phyloP scores from a whole-genome alignment of 37 sponge, comb jelly and placozoan species.

The Amphimedon queenslandica region DNA sequence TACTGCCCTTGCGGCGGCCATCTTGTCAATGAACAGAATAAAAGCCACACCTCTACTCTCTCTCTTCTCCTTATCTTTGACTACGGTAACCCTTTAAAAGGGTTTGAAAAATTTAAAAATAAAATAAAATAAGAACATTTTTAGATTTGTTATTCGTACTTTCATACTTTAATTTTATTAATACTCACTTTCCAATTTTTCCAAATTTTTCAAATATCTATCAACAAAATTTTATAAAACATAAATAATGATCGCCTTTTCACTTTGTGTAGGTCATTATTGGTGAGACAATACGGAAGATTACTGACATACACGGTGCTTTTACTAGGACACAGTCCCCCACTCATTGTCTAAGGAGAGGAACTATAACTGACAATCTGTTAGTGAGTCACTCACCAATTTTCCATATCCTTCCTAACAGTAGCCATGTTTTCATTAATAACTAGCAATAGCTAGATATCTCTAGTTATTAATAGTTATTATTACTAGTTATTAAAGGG shows the following conservation, averaged over 20 bases:
- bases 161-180: not conserved
- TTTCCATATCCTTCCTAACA: too few relatives aligned
- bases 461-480: too few relatives aligned
- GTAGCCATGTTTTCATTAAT: too few relatives aligned
- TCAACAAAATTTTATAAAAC: not conserved
- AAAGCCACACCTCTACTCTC: constrained; percentile 94
- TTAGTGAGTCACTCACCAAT: too few relatives aligned
- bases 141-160: too few relatives aligned
- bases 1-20: constrained; percentile 67
- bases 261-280: constrained; percentile 92
- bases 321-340: constrained; percentile 93
- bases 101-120: not conserved
- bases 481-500: too few relatives aligned
- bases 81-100: constrained; percentile 63
- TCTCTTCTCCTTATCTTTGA: constrained; percentile 68
- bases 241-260: not conserved
- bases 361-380: too few relatives aligned
- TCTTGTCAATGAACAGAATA: constrained; percentile 77
- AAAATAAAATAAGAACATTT: not conserved
- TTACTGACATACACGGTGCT: constrained; percentile 90
- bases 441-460: too few relatives aligned
- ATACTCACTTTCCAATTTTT: constrained; percentile 70
- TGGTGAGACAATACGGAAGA: constrained; percentile 85
- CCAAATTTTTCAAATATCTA: constrained; percentile 91
- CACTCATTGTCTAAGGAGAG: too few relatives aligned